Evolutionary conservation across 2,113 vertebrate genomes (phyloP).

Genomic region (Heterotilapia buettikoferi): DNA sequence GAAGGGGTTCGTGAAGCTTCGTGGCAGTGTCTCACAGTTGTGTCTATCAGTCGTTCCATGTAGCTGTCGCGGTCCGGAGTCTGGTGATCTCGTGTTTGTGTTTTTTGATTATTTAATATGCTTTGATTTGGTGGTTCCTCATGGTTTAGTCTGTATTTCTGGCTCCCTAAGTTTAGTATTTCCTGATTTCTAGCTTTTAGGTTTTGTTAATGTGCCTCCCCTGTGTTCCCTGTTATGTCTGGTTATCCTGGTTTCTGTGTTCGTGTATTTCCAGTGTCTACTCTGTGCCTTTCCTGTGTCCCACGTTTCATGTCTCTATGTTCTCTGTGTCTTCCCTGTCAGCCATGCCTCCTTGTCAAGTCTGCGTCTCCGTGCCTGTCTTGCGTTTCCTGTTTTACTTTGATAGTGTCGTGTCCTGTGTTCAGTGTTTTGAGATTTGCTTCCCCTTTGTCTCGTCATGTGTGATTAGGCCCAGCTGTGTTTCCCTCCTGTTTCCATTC

Average conservation of each 20-base stretch:
- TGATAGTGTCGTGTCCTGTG: background rate
- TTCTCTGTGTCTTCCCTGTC: background rate
- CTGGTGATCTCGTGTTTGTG: background rate
- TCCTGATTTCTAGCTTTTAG: background rate
- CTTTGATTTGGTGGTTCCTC: background rate
- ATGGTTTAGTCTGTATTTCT: background rate
- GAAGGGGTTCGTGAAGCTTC: background rate
- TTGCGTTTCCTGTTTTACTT: background rate
- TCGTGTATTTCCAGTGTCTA: background rate
- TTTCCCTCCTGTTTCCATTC: background rate
- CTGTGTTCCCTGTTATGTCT: background rate
- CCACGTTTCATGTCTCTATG: background rate
- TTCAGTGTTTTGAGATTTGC: background rate
- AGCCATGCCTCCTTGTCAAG: background rate
- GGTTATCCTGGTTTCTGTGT: background rate
- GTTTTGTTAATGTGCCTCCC: background rate
- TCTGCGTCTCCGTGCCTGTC: background rate
- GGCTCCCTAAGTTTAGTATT: background rate
- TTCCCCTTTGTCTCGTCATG: background rate
- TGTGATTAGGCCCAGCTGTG: background rate
- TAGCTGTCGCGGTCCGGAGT: rapidly evolving
- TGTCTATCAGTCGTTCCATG: rapidly evolving
- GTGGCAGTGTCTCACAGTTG: background rate
- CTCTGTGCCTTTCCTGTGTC: background rate
- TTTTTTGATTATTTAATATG: background rate